phyloP scores from a whole-genome alignment of 2,888 invertebrate species.

The Amaurobius ferox region DNA sequence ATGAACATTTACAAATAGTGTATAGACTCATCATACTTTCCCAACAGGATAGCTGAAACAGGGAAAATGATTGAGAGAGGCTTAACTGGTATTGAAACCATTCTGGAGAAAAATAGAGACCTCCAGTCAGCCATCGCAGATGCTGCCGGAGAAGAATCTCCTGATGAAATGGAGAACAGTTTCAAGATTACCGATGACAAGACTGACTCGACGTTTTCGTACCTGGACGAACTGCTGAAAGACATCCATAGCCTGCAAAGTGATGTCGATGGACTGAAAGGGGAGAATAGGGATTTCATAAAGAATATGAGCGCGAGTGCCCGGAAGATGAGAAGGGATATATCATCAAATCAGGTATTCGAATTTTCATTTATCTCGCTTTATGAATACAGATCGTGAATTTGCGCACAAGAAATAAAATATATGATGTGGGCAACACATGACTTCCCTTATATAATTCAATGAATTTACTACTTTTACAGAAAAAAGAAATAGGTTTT shows the following conservation, averaged over 20 bases:
- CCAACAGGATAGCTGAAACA: slow-evolving; percentile 22
- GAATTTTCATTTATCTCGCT: too few relatives aligned
- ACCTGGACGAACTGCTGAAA: slow-evolving; percentile 33
- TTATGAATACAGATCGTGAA: too few relatives aligned
- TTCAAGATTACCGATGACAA: slow-evolving; percentile 22
- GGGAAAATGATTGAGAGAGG: slow-evolving; percentile 36
- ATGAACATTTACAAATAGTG: too few relatives aligned
- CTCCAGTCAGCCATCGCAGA: slow-evolving; percentile 13
- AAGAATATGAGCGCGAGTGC: slow-evolving; percentile 5
- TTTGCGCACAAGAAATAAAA: too few relatives aligned
- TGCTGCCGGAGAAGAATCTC: slow-evolving; percentile 6
- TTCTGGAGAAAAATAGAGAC: neutral
- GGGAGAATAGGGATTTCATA: slow-evolving; percentile 13
- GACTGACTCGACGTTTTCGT: slow-evolving; percentile 16
- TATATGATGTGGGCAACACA: too few relatives aligned
- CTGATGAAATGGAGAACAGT: slow-evolving; percentile 28
- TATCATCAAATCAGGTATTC: slow-evolving; percentile 21
- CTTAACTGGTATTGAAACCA: slow-evolving; percentile 38
- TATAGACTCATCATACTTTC: neutral
- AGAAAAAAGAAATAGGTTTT: too few relatives aligned
- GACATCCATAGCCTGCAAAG: slow-evolving; percentile 21
- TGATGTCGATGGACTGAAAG: neutral
- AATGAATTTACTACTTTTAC: too few relatives aligned
- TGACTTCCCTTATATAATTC: too few relatives aligned
- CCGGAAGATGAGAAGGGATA: slow-evolving; percentile 24